Base-by-base conservation (phyloP, 2,888 invertebrate genomes). In the Pollenia amentaria region DNA sequence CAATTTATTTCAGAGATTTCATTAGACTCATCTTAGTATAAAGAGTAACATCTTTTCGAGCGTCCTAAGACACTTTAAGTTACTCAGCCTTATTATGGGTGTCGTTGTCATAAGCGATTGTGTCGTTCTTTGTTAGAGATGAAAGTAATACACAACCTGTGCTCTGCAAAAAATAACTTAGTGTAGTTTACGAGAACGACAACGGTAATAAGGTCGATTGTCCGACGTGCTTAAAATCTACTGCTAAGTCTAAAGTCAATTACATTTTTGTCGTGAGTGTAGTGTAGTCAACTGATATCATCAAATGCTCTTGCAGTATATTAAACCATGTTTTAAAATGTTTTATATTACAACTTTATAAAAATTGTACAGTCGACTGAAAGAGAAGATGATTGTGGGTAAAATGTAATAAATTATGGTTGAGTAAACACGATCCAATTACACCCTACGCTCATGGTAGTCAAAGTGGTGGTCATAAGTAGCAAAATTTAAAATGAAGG, bases 351-450 rank as follows among this genome's bases (percentile, higher is more conserved):
- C 48, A 18, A 40, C 18, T 65, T 55, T 42, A 55, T 73, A 73
- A 44, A 76, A 76, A 76, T 55, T 76, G 48, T 44, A 65, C 44
- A 65, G 64, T 53, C 53, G 65, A 55, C 53, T 65, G 64, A 46
- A 53, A 77, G 29, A 53, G 42, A 65, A 77, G 29, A 65, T 77
- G 76, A 65, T 65, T 77, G 65, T 65, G 62, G 75, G 75, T 64
- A 64, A 51, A 76, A 76, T 64, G 75, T 76, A 76, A 76, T 64
- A 76, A 76, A 64, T 64, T 64, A 51, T 64, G 64, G 53, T 42
- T 77, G 44, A 12, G 21, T 77, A 44, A 65, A 65, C 53, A 53
- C 14, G 64, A 65, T 29, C 14, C 21, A 14, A 29, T 53, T 51
- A 18, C 21, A 76, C 76, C 11, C 64, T 76, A 64, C 14, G 55